Conservation (phyloP, 1,140 invertebrate species). For the Platorchestia sp. region DNA sequence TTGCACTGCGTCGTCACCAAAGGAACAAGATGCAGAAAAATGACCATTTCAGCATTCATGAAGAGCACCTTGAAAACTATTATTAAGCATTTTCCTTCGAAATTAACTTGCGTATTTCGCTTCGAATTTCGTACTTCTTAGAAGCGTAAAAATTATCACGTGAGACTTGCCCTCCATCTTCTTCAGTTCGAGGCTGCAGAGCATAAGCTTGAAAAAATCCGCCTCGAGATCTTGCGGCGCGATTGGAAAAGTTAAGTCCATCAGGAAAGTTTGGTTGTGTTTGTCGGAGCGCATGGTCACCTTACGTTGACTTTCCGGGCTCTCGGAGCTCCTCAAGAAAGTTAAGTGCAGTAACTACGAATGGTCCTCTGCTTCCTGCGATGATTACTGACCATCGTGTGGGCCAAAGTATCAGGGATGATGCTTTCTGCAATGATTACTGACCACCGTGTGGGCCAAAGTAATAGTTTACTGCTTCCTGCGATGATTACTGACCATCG, state of each 20-base stretch:
- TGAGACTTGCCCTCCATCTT: neutral
- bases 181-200: neutral
- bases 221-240: neutral
- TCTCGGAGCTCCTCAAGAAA: neutral
- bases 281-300: neutral
- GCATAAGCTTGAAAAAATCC: neutral
- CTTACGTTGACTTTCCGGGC: neutral
- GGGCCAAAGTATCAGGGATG: neutral
- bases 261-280: neutral
- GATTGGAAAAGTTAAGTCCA: neutral
- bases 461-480: neutral
- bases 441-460: neutral
- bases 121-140: neutral
- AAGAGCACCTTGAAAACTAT: too few relatives aligned
- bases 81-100: too few relatives aligned
- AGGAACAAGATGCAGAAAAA: too few relatives aligned
- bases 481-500: neutral
- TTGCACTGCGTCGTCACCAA: too few relatives aligned
- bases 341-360: neutral
- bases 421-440: neutral
- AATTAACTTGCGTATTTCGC: too few relatives aligned
- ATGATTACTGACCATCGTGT: neutral
- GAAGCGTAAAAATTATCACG: neutral
- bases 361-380: neutral
- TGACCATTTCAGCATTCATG: too few relatives aligned